These are phyloP conservation scores for Sinhomidia bicolor DNA, from an alignment of 2,888 invertebrate species.

Conservation along the genomic window DNA sequence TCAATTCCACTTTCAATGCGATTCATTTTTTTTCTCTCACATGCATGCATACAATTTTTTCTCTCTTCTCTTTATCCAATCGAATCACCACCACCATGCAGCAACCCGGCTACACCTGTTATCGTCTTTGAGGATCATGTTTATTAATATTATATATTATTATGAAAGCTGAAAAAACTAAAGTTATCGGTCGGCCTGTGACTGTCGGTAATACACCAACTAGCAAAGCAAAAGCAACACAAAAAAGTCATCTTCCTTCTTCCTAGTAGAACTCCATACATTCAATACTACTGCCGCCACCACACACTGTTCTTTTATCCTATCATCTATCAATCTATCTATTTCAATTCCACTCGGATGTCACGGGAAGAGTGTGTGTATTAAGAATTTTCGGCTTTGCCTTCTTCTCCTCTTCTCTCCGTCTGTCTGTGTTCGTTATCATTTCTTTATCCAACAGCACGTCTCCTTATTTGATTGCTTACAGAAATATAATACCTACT, in stretches of 20 bases:
- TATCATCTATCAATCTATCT: constrained; percentile 17
- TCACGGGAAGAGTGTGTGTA: background rate
- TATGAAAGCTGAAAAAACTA: background rate
- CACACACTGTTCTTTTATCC: background rate
- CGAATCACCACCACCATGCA: too few species aligned
- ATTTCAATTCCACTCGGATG: background rate
- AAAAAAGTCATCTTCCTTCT: background rate
- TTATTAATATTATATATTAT: background rate
- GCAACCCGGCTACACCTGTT: constrained; percentile 2
- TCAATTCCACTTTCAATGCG: too few species aligned
- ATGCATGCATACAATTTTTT: too few species aligned
- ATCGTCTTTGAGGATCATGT: background rate
- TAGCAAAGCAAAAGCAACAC: too few species aligned
- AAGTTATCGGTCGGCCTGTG: background rate
- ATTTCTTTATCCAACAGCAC: constrained; percentile 12
- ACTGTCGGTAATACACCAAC: too few species aligned
- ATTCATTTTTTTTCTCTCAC: too few species aligned
- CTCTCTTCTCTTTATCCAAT: too few species aligned
- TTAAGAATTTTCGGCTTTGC: background rate
- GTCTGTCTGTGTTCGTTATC: background rate
- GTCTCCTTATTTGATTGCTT: too few species aligned
- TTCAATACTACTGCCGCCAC: background rate
- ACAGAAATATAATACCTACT: too few species aligned
- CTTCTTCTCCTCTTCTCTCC: background rate
- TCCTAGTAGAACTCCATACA: too few species aligned